Percentiles rank a stretch among this genome's conserved stretches.
These are phyloP conservation scores for Tursiops truncatus DNA, from an alignment of 2,113 vertebrate genomes.

Conservation along the genomic window DNA sequence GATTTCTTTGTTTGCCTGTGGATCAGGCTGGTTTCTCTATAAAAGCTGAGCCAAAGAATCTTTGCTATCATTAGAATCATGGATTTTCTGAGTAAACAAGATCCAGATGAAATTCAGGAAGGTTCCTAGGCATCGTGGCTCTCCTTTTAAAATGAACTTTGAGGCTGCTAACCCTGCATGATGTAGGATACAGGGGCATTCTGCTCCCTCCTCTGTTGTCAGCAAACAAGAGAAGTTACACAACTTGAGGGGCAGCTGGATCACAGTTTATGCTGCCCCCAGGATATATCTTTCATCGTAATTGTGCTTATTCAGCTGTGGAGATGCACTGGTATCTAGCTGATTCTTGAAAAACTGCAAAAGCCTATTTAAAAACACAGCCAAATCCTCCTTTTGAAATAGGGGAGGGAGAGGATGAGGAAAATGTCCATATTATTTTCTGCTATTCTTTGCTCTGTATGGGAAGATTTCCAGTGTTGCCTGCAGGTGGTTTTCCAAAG, in stretches of 20 bases:
- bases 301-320: conserved; percentile 71
- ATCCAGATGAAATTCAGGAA: neutral
- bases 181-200: neutral
- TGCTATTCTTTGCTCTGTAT: conserved; percentile 44
- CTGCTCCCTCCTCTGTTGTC: neutral
- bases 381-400: conserved; percentile 37
- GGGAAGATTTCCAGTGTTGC: neutral
- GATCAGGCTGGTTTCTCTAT: neutral
- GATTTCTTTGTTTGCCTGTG: neutral
- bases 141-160: neutral
- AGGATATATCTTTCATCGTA: conserved; percentile 62
- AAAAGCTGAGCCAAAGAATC: neutral
- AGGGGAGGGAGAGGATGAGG: neutral
- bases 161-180: neutral
- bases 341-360: conserved; percentile 51
- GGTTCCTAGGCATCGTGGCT: neutral
- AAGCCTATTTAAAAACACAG: conserved; percentile 43
- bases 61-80: fast-evolving
- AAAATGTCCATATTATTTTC: conserved; percentile 6
- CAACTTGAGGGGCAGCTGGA: neutral
- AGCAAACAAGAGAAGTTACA: neutral
- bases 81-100: neutral
- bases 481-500: conserved; percentile 31
- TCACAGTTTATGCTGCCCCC: neutral
- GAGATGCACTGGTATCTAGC: neutral